A percentile compares a stretch with the other conserved stretches of the same genome.
Evolutionary conservation across 2,888 invertebrate genomes (phyloP).

Genomic region (Drosophila setosimentum): DNA sequence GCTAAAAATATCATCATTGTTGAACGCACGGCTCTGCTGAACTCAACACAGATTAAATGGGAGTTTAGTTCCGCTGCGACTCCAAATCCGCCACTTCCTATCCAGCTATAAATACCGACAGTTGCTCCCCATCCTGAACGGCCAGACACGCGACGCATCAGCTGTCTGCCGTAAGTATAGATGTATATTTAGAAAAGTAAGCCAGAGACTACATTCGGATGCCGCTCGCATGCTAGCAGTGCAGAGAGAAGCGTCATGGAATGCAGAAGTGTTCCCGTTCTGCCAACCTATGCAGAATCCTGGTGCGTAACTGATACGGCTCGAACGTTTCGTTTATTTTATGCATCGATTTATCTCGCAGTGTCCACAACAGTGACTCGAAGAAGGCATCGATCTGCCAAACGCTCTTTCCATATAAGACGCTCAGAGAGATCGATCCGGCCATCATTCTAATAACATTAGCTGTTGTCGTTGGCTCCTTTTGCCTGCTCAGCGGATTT

Average conservation of each 20-base stretch:
- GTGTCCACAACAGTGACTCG: constrained; percentile 31
- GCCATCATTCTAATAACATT: constrained; percentile 81
- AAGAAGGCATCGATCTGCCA: constrained; percentile 67
- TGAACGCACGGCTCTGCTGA: neutral
- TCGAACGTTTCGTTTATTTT: neutral
- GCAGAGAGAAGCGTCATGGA: constrained; percentile 69
- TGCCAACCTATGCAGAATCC: constrained; percentile 74
- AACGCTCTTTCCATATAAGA: constrained; percentile 62
- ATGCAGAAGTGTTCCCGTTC: constrained; percentile 66
- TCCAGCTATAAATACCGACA: constrained; percentile 39
- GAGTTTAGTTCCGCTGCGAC: constrained; percentile 45
- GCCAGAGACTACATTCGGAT: constrained; percentile 17
- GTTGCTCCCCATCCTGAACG: constrained; percentile 20
- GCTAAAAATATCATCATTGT: constrained; percentile 33
- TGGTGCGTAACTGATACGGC: constrained; percentile 58
- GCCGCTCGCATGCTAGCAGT: constrained; percentile 37
- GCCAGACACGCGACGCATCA: constrained; percentile 45
- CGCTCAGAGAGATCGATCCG: constrained; percentile 73
- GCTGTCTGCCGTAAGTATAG: constrained; percentile 5
- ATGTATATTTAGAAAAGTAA: constrained; percentile 24
- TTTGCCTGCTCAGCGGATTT: constrained; percentile 82
- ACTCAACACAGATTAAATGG: neutral
- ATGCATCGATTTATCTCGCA: neutral
- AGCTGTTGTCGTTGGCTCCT: constrained; percentile 82
- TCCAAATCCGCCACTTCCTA: constrained; percentile 47